A percentile compares a stretch with the other conserved stretches of the same genome.
These are phyloP conservation scores for Neria commutata DNA, from an alignment of 2,888 invertebrate genomes.

Conservation along the genomic window DNA sequence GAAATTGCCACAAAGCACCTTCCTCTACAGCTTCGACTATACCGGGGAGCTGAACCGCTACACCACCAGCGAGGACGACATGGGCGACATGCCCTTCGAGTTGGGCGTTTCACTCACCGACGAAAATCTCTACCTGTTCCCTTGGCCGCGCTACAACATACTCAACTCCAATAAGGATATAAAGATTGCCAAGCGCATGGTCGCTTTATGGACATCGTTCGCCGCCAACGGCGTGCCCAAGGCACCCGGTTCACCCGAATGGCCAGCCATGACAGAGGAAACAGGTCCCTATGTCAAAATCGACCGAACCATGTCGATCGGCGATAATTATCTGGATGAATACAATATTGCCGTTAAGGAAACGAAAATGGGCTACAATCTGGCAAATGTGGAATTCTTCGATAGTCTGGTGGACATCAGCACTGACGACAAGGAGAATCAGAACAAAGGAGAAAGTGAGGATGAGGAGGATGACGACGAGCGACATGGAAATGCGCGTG, in stretches of 20 bases:
- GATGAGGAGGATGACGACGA: constrained; percentile 18
- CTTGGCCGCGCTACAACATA: constrained; percentile 54
- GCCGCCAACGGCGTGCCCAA: constrained; percentile 53
- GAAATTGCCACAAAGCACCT: constrained; percentile 58
- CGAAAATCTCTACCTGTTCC: constrained; percentile 67
- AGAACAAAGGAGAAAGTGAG: constrained; percentile 26
- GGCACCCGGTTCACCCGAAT: constrained; percentile 46
- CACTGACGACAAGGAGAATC: constrained; percentile 23
- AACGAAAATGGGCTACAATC: constrained; percentile 42
- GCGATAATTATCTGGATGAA: constrained; percentile 55
- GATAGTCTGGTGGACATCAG: constrained; percentile 43
- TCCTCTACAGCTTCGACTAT: constrained; percentile 64
- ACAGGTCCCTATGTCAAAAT: constrained; percentile 60
- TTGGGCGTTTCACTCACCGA: constrained; percentile 67
- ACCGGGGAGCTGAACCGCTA: constrained; percentile 61
- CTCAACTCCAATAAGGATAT: constrained; percentile 57
- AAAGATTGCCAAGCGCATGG: constrained; percentile 62
- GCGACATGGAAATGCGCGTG: constrained; percentile 29
- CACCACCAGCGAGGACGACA: constrained; percentile 49
- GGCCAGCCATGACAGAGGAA: constrained; percentile 55
- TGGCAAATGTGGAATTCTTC: constrained; percentile 55
- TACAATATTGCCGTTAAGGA: constrained; percentile 53
- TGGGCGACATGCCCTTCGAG: constrained; percentile 59
- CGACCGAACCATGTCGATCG: constrained; percentile 45
- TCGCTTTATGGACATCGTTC: constrained; percentile 61